Evolutionary conservation across 2,888 invertebrate species (phyloP), one percentile per base, ranked within the genome.

Genomic region (Tholera decimalis): DNA sequence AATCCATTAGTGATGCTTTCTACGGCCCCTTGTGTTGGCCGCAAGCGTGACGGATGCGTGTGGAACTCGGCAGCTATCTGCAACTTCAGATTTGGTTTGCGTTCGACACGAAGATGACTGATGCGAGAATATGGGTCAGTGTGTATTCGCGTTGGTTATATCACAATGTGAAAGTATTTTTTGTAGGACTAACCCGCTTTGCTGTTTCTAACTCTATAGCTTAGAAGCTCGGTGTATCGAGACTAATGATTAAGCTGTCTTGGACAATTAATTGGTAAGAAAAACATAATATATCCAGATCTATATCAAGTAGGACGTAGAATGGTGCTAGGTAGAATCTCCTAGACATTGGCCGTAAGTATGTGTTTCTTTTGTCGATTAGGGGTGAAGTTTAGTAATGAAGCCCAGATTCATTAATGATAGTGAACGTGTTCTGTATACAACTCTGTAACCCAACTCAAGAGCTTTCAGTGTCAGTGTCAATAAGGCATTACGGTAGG

Each of bases 1-100:
- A 47, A 75, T 81, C 35, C 35, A 78, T 80, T 80, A 59, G 74
- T 51, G 50, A 80, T 83, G 79, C 80, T 80, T 80, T 80, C 80
- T 81, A 75, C 43, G 26, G 47, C 49, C 44, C 54, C 62, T 55
- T 46, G 37, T 33, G 33, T 50, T 44, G 18, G 49, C 43, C 26
- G 33, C 30, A 18, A 39, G 46, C 44, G 49, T 59, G 58, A 60
- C 76, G 30, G 76, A 74, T 79, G 41, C 56, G 51, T 79, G 54
- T 56, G 60, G 53, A 60, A 79, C 53, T 41, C 51, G 57, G 73
- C 33, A 64, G 73, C 65, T 33, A 43, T 30, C 35, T 11, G 22
- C 66, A 33, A 49, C 24, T 64, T 37, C 56, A 26, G 26, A 33
- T 18, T 51, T 28, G 41, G 26, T 53, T 77, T 49, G 47, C 33